Percentiles rank a stretch among this genome's conserved stretches.
Conservation (phyloP, 2,888 invertebrate species). For the Eupithecia pulchellata region DNA sequence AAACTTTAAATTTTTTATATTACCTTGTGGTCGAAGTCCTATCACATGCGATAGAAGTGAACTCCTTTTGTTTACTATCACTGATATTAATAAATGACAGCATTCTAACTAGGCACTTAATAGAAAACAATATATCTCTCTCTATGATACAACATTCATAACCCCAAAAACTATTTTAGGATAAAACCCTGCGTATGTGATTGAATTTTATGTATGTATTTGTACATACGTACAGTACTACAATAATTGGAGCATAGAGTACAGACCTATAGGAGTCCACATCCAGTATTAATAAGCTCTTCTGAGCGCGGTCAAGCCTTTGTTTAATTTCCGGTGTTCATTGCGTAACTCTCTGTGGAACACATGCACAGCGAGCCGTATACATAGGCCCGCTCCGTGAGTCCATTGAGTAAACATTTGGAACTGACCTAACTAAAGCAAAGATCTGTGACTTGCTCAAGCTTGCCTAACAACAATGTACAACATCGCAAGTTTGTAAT, state of each 20-base stretch:
- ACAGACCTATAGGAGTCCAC: constrained; percentile 28
- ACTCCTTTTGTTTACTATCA: not conserved
- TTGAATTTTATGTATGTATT: no score
- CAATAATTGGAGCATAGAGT: not conserved
- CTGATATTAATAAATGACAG: not conserved
- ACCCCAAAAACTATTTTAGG: no score
- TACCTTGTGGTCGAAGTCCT: no score
- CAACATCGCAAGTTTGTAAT: not conserved
- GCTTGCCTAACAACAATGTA: not conserved
- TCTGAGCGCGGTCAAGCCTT: constrained; percentile 55
- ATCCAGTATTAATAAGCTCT: constrained; percentile 47
- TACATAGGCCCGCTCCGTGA: no score
- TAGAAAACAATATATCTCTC: not conserved
- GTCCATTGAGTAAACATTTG: no score
- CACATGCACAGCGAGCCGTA: constrained; percentile 34
- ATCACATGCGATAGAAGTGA: no score
- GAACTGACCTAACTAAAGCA: no score
- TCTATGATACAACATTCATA: no score
- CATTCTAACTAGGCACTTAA: not conserved
- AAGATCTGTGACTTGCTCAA: no score
- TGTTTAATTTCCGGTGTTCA: constrained; percentile 64
- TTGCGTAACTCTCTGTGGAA: constrained; percentile 56
- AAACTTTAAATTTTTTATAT: no score
- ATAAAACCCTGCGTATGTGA: no score
- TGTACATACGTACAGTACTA: not conserved